These are phyloP conservation scores for Epinephelus malabaricus DNA, from an alignment of 2,797 vertebrate genomes.

Conservation along the genomic window DNA sequence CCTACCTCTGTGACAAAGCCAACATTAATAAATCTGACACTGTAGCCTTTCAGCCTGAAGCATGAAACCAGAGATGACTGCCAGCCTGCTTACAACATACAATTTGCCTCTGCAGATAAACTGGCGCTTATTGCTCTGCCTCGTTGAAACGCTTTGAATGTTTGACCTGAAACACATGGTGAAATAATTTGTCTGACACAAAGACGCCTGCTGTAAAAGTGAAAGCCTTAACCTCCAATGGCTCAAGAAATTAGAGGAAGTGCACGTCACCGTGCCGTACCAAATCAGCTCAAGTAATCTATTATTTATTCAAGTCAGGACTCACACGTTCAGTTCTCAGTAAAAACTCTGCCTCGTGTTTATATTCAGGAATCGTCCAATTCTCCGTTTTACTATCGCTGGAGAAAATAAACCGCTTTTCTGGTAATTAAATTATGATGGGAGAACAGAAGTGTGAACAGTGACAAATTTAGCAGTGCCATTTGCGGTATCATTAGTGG, in stretches of 20 bases:
- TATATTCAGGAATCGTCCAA: background rate
- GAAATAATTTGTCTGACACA: conserved; percentile 53
- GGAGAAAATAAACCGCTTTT: background rate
- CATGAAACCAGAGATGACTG: conserved; percentile 12
- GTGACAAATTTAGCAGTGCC: conserved; percentile 1
- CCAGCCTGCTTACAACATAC: conserved; percentile 29
- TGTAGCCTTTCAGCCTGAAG: conserved; percentile 15
- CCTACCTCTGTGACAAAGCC: background rate
- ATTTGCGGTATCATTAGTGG: background rate
- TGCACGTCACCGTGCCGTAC: background rate
- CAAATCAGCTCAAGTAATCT: conserved; percentile 4
- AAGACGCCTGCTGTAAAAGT: conserved; percentile 36
- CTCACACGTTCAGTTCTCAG: background rate
- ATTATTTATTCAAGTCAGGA: conserved; percentile 24
- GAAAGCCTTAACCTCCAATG: conserved; percentile 24
- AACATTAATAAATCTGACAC: conserved; percentile 9
- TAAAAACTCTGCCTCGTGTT: background rate
- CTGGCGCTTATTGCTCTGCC: conserved; percentile 17
- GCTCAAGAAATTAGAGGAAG: conserved; percentile 41
- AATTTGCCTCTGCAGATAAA: conserved; percentile 52
- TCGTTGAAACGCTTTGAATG: conserved; percentile 50
- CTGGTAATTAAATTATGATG: conserved; percentile 5
- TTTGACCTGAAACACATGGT: conserved; percentile 47
- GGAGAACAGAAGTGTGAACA: background rate
- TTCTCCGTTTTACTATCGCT: background rate